Conservation (phyloP, 2,797 vertebrate species). For the Vultur gryphus region DNA sequence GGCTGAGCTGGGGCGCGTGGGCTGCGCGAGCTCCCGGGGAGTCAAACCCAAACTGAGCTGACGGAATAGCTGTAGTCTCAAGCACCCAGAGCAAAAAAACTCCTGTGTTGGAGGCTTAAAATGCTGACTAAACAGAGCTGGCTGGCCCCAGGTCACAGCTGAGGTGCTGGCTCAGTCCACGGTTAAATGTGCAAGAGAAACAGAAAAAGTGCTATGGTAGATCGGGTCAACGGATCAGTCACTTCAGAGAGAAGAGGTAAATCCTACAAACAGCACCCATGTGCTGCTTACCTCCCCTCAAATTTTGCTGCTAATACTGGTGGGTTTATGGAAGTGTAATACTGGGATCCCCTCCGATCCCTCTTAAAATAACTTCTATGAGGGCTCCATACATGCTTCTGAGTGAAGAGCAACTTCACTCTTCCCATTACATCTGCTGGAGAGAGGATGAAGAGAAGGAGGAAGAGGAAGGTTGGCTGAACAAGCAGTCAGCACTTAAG, state of each 20-base stretch:
- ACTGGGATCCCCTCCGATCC: not conserved
- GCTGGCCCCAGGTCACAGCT: not conserved
- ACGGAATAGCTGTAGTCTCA: not conserved
- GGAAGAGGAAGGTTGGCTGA: slow-evolving; percentile 2
- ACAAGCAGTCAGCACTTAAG: slow-evolving; percentile 38
- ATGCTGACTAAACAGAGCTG: not conserved
- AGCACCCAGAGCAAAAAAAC: not conserved
- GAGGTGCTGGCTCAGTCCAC: not conserved
- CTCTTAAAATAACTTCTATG: not conserved
- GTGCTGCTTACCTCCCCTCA: not conserved
- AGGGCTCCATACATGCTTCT: not conserved
- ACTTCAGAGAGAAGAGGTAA: not conserved
- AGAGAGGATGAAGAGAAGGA: slow-evolving; percentile 21
- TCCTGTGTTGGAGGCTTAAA: not conserved
- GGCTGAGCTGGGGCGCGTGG: not conserved
- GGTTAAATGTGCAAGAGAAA: not conserved
- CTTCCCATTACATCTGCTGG: slow-evolving; percentile 46
- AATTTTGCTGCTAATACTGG: not conserved
- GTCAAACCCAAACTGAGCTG: slow-evolving; percentile 55
- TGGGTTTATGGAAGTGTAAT: not conserved
- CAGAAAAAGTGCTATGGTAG: not conserved
- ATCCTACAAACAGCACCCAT: not conserved
- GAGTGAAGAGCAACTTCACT: slow-evolving; percentile 27
- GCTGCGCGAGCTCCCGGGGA: not conserved
- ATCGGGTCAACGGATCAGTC: not conserved